Conservation (phyloP, 2,888 invertebrate genomes). For the Fragum sueziense region DNA sequence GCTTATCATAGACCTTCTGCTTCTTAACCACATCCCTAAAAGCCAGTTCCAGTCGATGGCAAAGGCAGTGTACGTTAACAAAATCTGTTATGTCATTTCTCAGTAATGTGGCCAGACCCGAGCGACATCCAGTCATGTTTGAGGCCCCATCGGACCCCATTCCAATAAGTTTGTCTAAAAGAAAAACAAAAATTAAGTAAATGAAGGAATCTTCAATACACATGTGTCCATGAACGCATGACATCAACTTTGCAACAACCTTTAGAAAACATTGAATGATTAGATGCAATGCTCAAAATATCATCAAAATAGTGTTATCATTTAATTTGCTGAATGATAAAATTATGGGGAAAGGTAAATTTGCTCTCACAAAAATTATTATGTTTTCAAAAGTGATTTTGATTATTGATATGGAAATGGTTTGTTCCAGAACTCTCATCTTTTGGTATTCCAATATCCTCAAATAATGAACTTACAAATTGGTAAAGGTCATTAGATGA, state of each 20-base stretch:
- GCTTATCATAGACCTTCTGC: neutral
- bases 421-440: neutral
- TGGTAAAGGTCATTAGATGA: constrained; percentile 29
- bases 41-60: neutral
- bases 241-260: too few relatives aligned
- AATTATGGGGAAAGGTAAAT: neutral
- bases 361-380: neutral
- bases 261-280: too few relatives aligned
- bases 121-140: constrained; percentile 34
- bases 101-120: constrained; percentile 14
- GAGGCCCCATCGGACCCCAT: constrained; percentile 46
- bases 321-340: too few relatives aligned
- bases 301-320: too few relatives aligned
- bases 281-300: too few relatives aligned
- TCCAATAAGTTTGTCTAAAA: neutral
- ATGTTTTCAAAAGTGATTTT: too few relatives aligned
- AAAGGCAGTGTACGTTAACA: neutral
- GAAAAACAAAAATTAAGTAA: neutral
- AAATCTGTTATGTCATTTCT: neutral
- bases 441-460: neutral
- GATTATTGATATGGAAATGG: too few relatives aligned
- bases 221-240: neutral
- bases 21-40: neutral
- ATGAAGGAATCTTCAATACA: neutral
- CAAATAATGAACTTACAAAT: neutral